Evolutionary conservation across 2,888 invertebrate genomes (phyloP), one percentile per base, ranked within the genome.

Genomic region (Dicranocentrus wangi): DNA sequence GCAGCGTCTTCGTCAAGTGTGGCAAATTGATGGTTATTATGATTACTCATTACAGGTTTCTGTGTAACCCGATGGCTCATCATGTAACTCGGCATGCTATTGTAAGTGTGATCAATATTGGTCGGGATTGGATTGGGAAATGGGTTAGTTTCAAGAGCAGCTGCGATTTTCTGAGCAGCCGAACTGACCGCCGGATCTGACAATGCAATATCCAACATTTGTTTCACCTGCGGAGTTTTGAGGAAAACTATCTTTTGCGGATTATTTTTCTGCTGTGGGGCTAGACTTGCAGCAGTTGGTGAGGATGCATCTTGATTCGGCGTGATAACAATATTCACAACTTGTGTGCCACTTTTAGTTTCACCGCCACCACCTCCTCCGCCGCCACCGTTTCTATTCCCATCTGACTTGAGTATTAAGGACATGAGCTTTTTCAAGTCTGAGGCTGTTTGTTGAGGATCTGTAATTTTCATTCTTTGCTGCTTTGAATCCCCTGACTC

Each of bases 301-400:
- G 42, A 25, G 28, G 21, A 73, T 28, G 53, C 39, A 42, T 82
- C 65, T 51, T 76, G 73, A 70, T 84, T 83, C 5, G 87, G 87
- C n/a, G 83, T 81, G 47, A 87, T 83, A 42, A 86, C 77, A 72
- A 87, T 85, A 70, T 87, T 87, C 43, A 87, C 85, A 63, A 87
- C 77, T 82, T 85, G 83, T 51, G 87, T 80, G 17, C 85, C 85
- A 77, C 79, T 82, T 70, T 63, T 71, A 47, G 66, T 28, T 19
- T 78, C 80, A 28, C 70, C 58, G 61, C 70, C 58, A 63, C 27
- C 27, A 15, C 42, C 66, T 32, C 63, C 55, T 13, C 19, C 32
- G 13, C 25, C 55, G 19, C 58, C 65, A 42, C 32, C 23, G 47
- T 71, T 65, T 58, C 58, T 79, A 79, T 70, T 79, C 71, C 84